These are phyloP conservation scores for Germaria angustata DNA, from an alignment of 2,888 invertebrate species.

Conservation along the genomic window DNA sequence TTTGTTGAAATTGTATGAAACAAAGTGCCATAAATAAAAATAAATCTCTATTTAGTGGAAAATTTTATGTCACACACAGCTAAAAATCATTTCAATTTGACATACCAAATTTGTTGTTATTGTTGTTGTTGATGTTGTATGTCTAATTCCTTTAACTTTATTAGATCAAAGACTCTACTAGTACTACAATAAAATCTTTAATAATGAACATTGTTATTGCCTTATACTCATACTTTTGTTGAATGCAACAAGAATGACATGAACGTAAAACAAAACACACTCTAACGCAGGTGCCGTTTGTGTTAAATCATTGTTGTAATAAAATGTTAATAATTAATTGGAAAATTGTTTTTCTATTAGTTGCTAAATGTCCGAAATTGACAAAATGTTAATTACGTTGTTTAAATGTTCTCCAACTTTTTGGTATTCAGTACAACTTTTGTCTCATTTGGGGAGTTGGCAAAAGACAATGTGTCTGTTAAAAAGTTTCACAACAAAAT, in stretches of 20 bases:
- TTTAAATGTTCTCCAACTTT: neutral
- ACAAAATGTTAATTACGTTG: slow-evolving; percentile 53
- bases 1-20: neutral
- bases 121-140: no score
- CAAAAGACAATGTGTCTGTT: neutral
- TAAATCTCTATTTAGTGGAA: slow-evolving; percentile 24
- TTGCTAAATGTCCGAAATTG: slow-evolving; percentile 16
- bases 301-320: slow-evolving; percentile 39
- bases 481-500: neutral
- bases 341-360: slow-evolving; percentile 48
- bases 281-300: slow-evolving; percentile 55
- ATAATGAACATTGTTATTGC: neutral
- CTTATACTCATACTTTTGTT: neutral
- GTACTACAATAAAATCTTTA: no score
- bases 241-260: slow-evolving; percentile 6
- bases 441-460: neutral
- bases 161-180: neutral
- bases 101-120: slow-evolving; percentile 37
- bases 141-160: neutral
- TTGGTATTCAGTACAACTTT: neutral
- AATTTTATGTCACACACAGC: slow-evolving; percentile 32
- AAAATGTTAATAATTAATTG: slow-evolving; percentile 62
- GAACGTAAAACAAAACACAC: slow-evolving; percentile 12
- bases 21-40: neutral
- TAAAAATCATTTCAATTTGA: slow-evolving; percentile 26